Conservation (phyloP, 1,140 invertebrate genomes). For the Drosophila melanogaster region DNA sequence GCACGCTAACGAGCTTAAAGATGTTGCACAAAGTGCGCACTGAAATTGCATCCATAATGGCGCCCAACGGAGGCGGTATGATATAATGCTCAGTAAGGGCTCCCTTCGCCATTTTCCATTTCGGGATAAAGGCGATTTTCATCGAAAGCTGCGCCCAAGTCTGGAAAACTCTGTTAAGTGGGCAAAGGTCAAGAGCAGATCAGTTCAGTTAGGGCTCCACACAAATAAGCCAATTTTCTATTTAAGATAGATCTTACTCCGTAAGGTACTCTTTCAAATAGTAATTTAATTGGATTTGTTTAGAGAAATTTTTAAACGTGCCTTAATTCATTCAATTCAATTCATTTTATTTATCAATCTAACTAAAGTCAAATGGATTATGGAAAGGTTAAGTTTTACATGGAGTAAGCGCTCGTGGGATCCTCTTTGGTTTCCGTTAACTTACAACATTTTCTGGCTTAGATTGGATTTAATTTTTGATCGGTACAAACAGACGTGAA, state of each 20-base stretch:
- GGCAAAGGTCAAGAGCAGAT: conserved; percentile 13
- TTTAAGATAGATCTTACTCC: neutral
- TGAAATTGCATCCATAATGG: conserved; percentile 38
- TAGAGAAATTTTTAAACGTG: neutral
- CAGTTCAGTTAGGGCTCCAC: neutral
- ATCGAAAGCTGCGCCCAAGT: neutral
- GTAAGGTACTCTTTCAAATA: neutral
- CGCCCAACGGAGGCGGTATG: neutral
- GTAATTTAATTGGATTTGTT: neutral
- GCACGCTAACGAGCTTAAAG: conserved; percentile 70
- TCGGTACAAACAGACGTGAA: conserved; percentile 5
- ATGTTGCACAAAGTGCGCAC: conserved; percentile 50
- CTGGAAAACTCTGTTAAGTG: conserved; percentile 4
- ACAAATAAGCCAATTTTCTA: neutral
- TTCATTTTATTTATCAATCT: neutral
- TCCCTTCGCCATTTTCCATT: neutral
- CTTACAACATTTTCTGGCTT: neutral
- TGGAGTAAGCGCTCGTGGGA: too few relatives aligned
- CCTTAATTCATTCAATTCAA: too few relatives aligned
- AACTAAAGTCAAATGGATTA: too few relatives aligned
- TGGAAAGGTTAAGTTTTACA: too few relatives aligned
- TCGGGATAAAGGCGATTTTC: neutral
- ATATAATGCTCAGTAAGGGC: neutral
- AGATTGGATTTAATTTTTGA: conserved; percentile 25
- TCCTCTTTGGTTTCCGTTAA: neutral